These are phyloP conservation scores for Sinosuthora webbiana DNA, from an alignment of 2,113 vertebrate genomes.

Conservation along the genomic window DNA sequence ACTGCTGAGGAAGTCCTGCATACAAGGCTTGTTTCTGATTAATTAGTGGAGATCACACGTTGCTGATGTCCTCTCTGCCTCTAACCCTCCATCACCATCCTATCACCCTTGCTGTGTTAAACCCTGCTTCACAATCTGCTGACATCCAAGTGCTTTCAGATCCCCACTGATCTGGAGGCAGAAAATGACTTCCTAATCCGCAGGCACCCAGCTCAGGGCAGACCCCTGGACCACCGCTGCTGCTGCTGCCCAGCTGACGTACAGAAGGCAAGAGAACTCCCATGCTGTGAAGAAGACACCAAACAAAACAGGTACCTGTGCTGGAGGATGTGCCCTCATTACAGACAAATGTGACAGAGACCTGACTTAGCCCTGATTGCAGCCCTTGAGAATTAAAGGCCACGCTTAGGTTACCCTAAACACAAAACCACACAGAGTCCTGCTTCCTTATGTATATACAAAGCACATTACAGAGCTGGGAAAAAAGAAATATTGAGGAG, in stretches of 20 bases:
- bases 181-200: background rate
- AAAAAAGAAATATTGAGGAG: background rate
- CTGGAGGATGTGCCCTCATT: background rate
- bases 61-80: fast-evolving
- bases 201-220: background rate
- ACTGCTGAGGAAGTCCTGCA: background rate
- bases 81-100: background rate
- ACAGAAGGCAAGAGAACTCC: background rate
- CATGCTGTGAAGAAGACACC: background rate
- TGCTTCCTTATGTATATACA: background rate
- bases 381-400: background rate
- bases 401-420: background rate
- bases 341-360: background rate
- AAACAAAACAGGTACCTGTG: background rate
- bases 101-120: background rate
- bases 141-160: background rate
- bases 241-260: background rate
- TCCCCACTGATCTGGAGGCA: background rate
- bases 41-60: background rate
- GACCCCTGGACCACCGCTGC: fast-evolving
- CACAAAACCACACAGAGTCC: background rate
- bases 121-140: background rate
- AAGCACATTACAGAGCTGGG: background rate
- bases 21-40: background rate
- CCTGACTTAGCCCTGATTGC: background rate